These are phyloP conservation scores for Trachemys scripta DNA, from an alignment of 2,113 vertebrate genomes.

Conservation along the genomic window DNA sequence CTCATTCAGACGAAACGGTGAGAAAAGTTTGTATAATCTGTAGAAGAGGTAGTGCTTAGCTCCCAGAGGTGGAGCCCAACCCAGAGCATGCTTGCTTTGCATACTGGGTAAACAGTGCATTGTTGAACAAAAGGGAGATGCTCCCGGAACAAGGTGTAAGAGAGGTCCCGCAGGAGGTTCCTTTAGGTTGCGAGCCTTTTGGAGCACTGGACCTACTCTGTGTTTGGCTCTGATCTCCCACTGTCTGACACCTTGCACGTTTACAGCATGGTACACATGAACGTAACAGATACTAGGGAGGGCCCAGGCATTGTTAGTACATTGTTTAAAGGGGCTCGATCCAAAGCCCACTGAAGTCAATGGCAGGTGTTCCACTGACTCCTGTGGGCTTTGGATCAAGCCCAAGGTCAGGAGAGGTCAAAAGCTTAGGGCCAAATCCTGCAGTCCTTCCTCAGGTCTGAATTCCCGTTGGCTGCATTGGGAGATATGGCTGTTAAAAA, in stretches of 20 bases:
- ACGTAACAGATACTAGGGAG: not conserved
- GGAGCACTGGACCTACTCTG: fast-evolving
- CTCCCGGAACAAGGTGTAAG: not conserved
- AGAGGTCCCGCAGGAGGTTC: not conserved
- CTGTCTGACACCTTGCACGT: not conserved
- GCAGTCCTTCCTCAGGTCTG: not conserved
- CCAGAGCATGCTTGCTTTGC: not conserved
- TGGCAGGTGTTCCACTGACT: not conserved
- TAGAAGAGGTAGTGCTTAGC: not conserved
- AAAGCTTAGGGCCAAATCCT: not conserved
- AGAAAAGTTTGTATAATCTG: not conserved
- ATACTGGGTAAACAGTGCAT: fast-evolving
- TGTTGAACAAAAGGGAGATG: not conserved
- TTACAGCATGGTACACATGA: not conserved
- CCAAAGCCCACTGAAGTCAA: not conserved
- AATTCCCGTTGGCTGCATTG: not conserved
- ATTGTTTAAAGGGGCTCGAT: not conserved
- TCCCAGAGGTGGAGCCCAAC: not conserved
- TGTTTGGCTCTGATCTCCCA: not conserved
- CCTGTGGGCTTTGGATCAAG: not conserved
- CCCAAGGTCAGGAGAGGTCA: not conserved
- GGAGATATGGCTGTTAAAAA: fast-evolving
- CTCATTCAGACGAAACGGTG: not conserved
- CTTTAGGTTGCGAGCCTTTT: not conserved
- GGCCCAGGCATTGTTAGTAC: fast-evolving